These are phyloP conservation scores for Dolichotis patagonum DNA, from an alignment of 2,113 vertebrate species.

Conservation along the genomic window DNA sequence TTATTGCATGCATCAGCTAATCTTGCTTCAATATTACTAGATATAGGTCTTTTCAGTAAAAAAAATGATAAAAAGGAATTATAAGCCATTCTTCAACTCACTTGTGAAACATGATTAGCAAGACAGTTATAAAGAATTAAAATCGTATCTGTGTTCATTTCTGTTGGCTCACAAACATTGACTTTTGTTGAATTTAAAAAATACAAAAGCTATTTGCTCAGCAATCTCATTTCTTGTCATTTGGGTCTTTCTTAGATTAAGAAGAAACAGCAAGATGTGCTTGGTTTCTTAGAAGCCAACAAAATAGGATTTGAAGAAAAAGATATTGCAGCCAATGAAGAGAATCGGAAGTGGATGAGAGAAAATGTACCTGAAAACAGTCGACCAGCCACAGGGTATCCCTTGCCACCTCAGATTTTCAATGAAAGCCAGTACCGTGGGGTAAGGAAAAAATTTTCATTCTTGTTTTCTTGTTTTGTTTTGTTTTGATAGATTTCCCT, in stretches of 20 bases:
- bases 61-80: slow-evolving; percentile 21
- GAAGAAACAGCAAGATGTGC: slow-evolving; percentile 98
- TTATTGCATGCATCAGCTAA: neutral
- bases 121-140: neutral
- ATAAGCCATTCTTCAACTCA: neutral
- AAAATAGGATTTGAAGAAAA: slow-evolving; percentile 97
- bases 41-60: neutral
- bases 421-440: slow-evolving; percentile 95
- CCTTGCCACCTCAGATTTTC: slow-evolving; percentile 97
- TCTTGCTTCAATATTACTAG: slow-evolving; percentile 6
- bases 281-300: slow-evolving; percentile 95
- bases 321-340: slow-evolving; percentile 96
- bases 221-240: slow-evolving; percentile 33
- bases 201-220: neutral
- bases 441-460: slow-evolving; percentile 86
- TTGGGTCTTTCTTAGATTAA: slow-evolving; percentile 91
- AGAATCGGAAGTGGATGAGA: slow-evolving; percentile 97
- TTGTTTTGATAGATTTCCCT: neutral
- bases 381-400: slow-evolving; percentile 92
- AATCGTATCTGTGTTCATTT: slow-evolving; percentile 44
- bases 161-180: neutral
- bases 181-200: slow-evolving; percentile 41
- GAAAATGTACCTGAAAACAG: slow-evolving; percentile 95
- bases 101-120: slow-evolving; percentile 9
- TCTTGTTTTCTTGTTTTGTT: neutral